Evolutionary conservation across 2,113 vertebrate species (phyloP).

Genomic region (Myiozetetes cayanensis): DNA sequence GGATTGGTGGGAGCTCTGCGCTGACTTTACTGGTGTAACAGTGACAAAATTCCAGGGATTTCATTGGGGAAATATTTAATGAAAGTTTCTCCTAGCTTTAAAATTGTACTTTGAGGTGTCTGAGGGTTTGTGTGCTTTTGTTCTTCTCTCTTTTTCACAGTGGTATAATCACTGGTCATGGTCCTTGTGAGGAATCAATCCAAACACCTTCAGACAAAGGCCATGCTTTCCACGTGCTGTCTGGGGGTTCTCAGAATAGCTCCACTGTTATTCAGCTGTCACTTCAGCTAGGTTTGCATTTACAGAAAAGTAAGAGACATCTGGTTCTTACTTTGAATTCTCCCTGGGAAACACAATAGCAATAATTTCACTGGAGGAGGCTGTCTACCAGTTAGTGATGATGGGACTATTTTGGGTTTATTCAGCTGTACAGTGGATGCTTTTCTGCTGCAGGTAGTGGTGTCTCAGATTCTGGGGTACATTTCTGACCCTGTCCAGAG

Average conservation of each 20-base stretch:
- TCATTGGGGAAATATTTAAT: not conserved
- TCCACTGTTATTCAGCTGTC: conserved; percentile 5
- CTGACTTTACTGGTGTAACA: not conserved
- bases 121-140: not conserved
- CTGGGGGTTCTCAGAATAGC: conserved; percentile 6
- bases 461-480: not conserved
- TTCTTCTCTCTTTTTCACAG: not conserved
- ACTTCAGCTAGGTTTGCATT: conserved; percentile 25
- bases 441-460: not conserved
- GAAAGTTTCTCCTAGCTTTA: not conserved
- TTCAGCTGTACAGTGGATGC: not conserved
- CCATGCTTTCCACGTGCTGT: not conserved
- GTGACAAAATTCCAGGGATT: not conserved
- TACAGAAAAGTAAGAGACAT: conserved; percentile 37
- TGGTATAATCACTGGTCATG: not conserved
- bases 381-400: not conserved
- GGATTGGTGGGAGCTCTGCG: not conserved
- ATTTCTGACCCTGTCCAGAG: not conserved
- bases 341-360: conserved; percentile 32
- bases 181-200: conserved; percentile 18
- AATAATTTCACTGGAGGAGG: conserved; percentile 5
- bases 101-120: not conserved
- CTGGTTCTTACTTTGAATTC: conserved; percentile 48
- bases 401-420: not conserved
- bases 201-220: conserved; percentile 14